Conservation (phyloP, 2,113 vertebrate species). For the Psephotus haematonotus region DNA sequence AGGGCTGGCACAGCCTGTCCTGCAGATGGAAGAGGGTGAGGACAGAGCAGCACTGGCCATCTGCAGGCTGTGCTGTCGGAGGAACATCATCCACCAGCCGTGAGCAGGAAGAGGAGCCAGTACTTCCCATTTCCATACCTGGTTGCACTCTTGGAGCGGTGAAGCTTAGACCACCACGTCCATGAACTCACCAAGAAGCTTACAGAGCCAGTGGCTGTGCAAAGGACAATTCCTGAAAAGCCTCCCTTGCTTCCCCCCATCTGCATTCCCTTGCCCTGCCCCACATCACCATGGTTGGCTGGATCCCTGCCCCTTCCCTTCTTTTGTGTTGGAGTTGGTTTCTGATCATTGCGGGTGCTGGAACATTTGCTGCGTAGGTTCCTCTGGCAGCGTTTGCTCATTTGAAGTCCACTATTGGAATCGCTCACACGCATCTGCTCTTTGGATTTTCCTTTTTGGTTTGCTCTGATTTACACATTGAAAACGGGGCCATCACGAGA, state of each 20-base stretch:
- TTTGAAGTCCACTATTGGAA: conserved; percentile 56
- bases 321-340: background rate
- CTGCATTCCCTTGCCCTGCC: background rate
- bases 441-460: conserved; percentile 34
- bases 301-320: conserved; percentile 3
- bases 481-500: conserved; percentile 56
- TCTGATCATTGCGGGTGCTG: background rate
- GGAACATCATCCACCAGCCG: fast-evolving
- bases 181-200: fast-evolving
- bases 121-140: background rate
- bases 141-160: background rate
- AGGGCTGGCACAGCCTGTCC: fast-evolving
- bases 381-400: conserved; percentile 58
- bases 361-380: conserved; percentile 34
- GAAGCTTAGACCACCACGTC: background rate
- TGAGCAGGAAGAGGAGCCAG: background rate
- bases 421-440: conserved; percentile 50
- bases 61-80: fast-evolving
- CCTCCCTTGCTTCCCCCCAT: conserved; percentile 47
- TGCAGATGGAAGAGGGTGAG: fast-evolving
- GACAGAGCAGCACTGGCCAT: background rate
- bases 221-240: conserved; percentile 17
- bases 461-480: conserved; percentile 50
- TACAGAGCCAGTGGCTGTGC: fast-evolving
- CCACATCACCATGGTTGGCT: background rate